A percentile compares a stretch with the other conserved stretches of the same genome.
Conservation (phyloP, 2,113 vertebrate species). For the Chunga burmeisteri region DNA sequence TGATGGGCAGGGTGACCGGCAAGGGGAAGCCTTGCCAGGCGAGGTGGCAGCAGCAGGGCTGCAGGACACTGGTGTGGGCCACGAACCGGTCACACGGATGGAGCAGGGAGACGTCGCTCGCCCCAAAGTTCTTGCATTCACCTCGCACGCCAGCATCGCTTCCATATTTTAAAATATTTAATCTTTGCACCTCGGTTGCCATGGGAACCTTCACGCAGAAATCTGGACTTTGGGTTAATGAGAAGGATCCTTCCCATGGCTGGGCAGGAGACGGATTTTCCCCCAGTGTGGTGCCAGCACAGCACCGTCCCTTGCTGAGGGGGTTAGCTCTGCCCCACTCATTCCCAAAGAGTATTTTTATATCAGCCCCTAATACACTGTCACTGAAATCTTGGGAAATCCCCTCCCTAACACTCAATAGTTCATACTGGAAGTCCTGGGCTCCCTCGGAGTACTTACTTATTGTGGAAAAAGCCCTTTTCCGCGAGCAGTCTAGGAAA, state of each 20-base stretch:
- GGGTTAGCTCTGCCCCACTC: fast-evolving
- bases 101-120: neutral
- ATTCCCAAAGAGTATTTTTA: neutral
- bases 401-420: neutral
- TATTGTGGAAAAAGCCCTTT: neutral
- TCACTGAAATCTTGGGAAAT: neutral
- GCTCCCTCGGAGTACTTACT: neutral
- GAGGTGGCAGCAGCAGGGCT: neutral
- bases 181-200: neutral
- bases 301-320: fast-evolving
- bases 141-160: neutral
- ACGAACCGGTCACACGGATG: neutral
- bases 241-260: neutral
- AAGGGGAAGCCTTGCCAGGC: neutral
- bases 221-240: conserved; percentile 22
- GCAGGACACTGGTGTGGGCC: fast-evolving
- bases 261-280: neutral
- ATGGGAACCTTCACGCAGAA: conserved; percentile 22
- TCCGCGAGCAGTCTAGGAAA: neutral
- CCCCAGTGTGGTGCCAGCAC: fast-evolving
- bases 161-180: conserved; percentile 48
- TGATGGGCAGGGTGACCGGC: neutral
- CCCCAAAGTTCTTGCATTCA: neutral
- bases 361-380: too few relatives aligned
- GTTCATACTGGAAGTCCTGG: neutral